Evolutionary conservation across 2,113 vertebrate species (phyloP), one percentile per base, ranked within the genome.

Genomic region (Mugil cephalus): DNA sequence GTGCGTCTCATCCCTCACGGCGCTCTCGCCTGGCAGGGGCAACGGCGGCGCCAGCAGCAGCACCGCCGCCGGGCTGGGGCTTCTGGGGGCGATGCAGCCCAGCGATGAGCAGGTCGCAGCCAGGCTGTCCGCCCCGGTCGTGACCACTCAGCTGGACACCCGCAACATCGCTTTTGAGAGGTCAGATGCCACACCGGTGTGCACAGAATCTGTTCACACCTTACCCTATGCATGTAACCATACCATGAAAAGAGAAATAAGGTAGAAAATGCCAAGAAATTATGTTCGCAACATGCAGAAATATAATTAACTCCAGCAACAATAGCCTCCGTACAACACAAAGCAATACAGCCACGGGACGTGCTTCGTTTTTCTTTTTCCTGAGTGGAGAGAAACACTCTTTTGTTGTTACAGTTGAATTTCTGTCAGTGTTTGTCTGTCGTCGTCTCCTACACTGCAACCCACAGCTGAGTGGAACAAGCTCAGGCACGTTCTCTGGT

Each of bases 91-190:
- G 6, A 92, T 94, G 72, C 96, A 97, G 90, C 98, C 98, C 87
- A 98, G 95, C 0, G 96, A 98, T 34, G 97, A 99, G 90, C 98
- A 99, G 93, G 97, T 98, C 62, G 96, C 96, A 52, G 96, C 94
- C 66, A 92, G 98, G 47, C 95, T 99, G 61, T 95, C 96, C 0
- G 95, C 96, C 0, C 96, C 98, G 0, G 96, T 99, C 0, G 98
- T 99, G 79, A 96, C 97, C 80, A 99, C 98, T 0, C 98, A 99
- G 89, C 95, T 99, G 4, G 97, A 99, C 87, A 98, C 97, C 52
- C 96, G 95, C 92, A 99, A 99, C 90, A 98, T 99, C 43, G 95
- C 97, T 81, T 99, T 99, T 0, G 98, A 99, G 93, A 97, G 98
- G 98, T 99, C 85, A 84, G 93, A 45, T 4, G 1, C 46, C 59